Base-by-base conservation (phyloP, 1,140 invertebrate species). In the Oedothorax gibbosus region DNA sequence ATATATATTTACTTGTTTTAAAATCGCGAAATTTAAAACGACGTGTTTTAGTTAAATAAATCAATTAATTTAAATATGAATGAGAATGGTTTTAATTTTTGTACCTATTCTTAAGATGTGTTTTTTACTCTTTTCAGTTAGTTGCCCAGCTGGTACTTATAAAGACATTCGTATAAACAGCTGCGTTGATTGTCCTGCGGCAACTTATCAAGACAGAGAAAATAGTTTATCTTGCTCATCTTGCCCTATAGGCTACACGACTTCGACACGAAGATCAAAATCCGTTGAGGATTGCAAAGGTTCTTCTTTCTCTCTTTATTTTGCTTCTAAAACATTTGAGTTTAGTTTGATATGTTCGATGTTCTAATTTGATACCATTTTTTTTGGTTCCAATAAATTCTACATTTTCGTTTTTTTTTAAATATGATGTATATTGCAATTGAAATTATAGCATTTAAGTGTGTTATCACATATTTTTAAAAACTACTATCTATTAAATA, bases 171-270 rank as follows among this genome's bases (percentile, higher is more conserved):
- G 76, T 95, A 97, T 91, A 96, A 98, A 54, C 95, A 66, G 91
- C 91, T 53, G 90, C 96, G 97, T 99, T 20, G 95, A 97, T 35
- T 99, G 98, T 90, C 94, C 97, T 56, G 93, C 97, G 86, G 98
- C 98, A 69, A 96, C 95, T 6, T 99, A 93, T 91, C 97, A 95
- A 89, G 93, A 97, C 87, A 94, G 97, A 90, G 92, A 92, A 7
- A 73, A 86, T 14, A 94, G 92, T 49, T 93, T 95, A 64, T 94
- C 95, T 88, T 99, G 97, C 90, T 95, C 93, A 76, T 91, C 94
- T 12, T 99, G 97, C 91, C 97, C 96, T 11, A 91, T 18, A 15
- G 85, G 73, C 10, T 84, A 69, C 7, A 81, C 62, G 10, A 88
- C 87, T 6, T 35, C 71, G 20, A 51, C 35, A 68, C 56, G 7